A percentile compares a stretch with the other conserved stretches of the same genome.
Evolutionary conservation across 2,888 invertebrate species (phyloP).

Genomic region (Stenotaenia linearis): DNA sequence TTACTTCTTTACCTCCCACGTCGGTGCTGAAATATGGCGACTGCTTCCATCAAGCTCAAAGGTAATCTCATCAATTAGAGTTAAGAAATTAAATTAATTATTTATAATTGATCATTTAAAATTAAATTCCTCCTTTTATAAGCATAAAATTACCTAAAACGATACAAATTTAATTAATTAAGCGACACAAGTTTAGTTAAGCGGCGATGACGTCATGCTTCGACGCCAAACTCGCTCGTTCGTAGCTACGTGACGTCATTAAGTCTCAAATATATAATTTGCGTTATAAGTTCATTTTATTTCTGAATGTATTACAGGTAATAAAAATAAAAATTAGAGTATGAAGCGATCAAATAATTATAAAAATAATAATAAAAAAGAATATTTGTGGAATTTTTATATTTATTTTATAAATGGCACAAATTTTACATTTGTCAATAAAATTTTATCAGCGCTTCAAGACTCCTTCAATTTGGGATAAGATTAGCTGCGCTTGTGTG

Average conservation of each 20-base stretch:
- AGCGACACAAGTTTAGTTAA: neutral
- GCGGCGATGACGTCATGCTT: neutral
- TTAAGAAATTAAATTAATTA: slow-evolving; percentile 27
- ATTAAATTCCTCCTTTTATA: neutral
- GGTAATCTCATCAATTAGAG: slow-evolving; percentile 28
- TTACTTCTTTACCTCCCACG: neutral
- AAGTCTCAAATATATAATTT: too few species aligned
- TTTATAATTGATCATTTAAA: neutral
- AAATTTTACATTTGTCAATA: too few species aligned
- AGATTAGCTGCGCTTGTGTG: slow-evolving; percentile 58
- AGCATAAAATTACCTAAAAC: neutral
- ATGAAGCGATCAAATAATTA: too few species aligned
- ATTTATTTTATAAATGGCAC: too few species aligned
- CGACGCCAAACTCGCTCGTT: too few species aligned
- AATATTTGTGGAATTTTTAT: too few species aligned
- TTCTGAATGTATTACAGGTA: too few species aligned
- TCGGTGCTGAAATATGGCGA: neutral
- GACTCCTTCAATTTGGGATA: slow-evolving; percentile 52
- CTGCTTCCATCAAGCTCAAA: neutral
- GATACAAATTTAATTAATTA: neutral
- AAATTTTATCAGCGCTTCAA: neutral
- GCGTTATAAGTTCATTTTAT: too few species aligned
- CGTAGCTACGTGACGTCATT: too few species aligned
- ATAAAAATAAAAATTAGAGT: too few species aligned
- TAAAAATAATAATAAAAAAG: too few species aligned